Evolutionary conservation across 2,888 invertebrate species (phyloP).

Genomic region (Scaptomyza polygonia): DNA sequence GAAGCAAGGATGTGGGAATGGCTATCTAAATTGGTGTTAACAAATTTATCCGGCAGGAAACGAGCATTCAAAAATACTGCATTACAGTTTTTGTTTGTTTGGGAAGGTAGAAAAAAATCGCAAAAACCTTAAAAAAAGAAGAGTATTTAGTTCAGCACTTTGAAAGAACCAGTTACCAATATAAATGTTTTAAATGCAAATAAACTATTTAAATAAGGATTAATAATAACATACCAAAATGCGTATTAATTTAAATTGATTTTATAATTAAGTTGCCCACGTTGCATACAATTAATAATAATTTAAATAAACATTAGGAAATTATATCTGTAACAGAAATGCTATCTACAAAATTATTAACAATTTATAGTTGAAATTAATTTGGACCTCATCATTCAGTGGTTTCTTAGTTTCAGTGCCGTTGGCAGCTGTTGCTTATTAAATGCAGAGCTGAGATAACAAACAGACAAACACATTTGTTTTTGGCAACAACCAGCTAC

Average conservation of each 20-base stretch:
- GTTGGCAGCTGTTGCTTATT: conserved; percentile 52
- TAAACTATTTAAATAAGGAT: not conserved
- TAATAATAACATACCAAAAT: not conserved
- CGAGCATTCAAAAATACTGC: not conserved
- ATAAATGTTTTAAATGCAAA: not conserved
- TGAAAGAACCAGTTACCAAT: not conserved
- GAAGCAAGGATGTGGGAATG: not conserved
- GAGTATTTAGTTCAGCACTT: not conserved
- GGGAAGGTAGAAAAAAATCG: too few relatives aligned
- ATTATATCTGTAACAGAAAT: not conserved
- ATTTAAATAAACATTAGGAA: too few relatives aligned
- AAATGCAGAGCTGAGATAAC: conserved; percentile 38
- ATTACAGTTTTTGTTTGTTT: too few relatives aligned
- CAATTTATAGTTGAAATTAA: conserved; percentile 61
- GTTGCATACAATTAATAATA: not conserved
- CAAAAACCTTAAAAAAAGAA: not conserved
- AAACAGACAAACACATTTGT: conserved; percentile 55
- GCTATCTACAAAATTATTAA: conserved; percentile 44
- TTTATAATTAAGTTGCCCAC: not conserved
- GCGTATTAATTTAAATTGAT: conserved; percentile 2
- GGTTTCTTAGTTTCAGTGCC: conserved; percentile 35
- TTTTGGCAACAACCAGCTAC: conserved; percentile 51
- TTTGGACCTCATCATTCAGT: conserved; percentile 44
- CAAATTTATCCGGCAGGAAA: not conserved
- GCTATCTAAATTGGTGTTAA: not conserved